Evolutionary conservation across 2,113 vertebrate species (phyloP), one percentile per base, ranked within the genome.

Genomic region (Corythornis vintsioides): DNA sequence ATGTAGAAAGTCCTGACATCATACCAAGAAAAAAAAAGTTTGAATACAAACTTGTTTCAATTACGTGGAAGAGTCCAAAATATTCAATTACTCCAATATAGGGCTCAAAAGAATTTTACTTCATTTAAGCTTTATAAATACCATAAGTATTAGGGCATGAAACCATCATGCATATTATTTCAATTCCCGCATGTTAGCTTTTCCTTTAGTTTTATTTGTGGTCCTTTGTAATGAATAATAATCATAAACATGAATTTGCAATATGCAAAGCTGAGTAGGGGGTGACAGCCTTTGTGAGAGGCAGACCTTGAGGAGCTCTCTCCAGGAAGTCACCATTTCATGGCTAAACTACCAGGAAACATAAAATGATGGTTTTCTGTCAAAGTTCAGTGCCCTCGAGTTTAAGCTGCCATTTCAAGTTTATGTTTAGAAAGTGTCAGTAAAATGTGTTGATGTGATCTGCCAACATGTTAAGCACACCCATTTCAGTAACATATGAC

Each of bases 371-470:
- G 61, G 65, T 79, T 86, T 92, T 95, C 66, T 83, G 72, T 80
- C 33, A 6, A 70, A 93, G 73, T 92, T 86, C 79, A 91, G 80
- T 56, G 87, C 38, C 79, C 73, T 94, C 48, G 66, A 94, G 70
- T 94, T 96, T 85, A 92, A 76, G 73, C 65, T 82, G 81, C 75
- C 74, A 86, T 85, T 96, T 92, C 85, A 93, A 81, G 56, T 52
- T 31, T 20, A 75, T 17, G 29, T 89, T 96, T 86, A 96, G 90
- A 93, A 93, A 38, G 85, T 43, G 66, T 52, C 90, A 83, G 67
- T 88, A 81, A 94, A 94, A 93, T 21, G 33, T 48, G 91, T 80
- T 40, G 72, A 84, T 80, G 85, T 7, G 56, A 89, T 71, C 76
- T 19, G 33, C 74, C 88, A 91, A 59, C 67, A 40, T 57, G 61